A percentile compares a stretch with the other conserved stretches of the same genome.
Evolutionary conservation across 2,113 vertebrate genomes (phyloP).

Genomic region (Pteropus alecto): DNA sequence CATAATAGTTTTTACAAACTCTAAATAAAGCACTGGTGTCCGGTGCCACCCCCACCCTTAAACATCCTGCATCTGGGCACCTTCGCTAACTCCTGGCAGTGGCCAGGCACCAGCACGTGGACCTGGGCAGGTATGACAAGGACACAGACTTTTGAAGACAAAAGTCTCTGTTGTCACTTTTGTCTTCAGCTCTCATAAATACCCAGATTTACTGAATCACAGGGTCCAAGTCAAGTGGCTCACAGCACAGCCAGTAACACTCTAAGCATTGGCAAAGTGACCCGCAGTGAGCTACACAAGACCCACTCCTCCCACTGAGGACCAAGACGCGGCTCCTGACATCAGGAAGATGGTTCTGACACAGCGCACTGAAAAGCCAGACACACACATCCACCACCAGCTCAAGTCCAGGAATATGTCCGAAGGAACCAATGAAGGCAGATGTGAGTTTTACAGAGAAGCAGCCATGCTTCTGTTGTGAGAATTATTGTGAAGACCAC

Average conservation of each 20-base stretch:
- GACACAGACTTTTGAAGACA: too few species aligned
- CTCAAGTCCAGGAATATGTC: not conserved
- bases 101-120: not conserved
- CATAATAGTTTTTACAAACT: not conserved
- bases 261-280: not conserved
- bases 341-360: not conserved
- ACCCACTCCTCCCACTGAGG: not conserved
- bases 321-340: not conserved
- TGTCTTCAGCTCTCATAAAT: not conserved
- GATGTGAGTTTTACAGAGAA: not conserved
- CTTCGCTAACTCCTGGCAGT: not conserved
- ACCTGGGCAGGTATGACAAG: not conserved
- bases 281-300: rapidly evolving
- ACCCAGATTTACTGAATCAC: not conserved
- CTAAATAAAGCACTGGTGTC: not conserved
- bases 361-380: not conserved
- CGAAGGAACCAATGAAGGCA: not conserved
- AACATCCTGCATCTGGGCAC: not conserved
- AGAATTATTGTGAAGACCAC: not conserved
- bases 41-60: not conserved
- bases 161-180: not conserved
- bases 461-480: not conserved
- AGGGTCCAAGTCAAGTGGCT: not conserved
- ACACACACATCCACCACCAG: not conserved
- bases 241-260: not conserved